A percentile compares a stretch with the other conserved stretches of the same genome.
Conservation (phyloP, 2,797 vertebrate species). For the Enteromius radiatus region DNA sequence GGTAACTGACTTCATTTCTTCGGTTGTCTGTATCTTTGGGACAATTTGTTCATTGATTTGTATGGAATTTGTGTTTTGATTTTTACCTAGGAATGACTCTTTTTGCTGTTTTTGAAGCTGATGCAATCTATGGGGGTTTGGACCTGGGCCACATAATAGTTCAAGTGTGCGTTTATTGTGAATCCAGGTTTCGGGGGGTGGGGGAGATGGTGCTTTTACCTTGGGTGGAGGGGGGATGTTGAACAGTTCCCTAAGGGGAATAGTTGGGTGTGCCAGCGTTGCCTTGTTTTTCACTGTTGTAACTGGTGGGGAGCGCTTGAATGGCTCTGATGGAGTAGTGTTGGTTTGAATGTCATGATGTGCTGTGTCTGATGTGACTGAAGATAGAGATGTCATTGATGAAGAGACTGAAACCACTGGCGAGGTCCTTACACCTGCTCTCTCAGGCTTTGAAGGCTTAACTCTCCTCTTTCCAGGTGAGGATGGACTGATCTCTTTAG, state of each 20-base stretch:
- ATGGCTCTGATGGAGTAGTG: constrained; percentile 53
- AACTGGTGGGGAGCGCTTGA: constrained; percentile 51
- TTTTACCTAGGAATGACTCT: constrained; percentile 48
- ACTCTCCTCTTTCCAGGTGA: constrained; percentile 81
- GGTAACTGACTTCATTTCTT: constrained; percentile 31
- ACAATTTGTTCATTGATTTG: constrained; percentile 32
- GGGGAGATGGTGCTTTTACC: constrained; percentile 88
- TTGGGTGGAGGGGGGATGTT: constrained; percentile 91
- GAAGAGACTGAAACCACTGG: constrained; percentile 84
- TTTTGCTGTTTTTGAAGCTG: constrained; percentile 60
- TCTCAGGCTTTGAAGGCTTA: constrained; percentile 86
- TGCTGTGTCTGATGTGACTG: constrained; percentile 79
- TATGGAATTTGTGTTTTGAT: constrained; percentile 56
- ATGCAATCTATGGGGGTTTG: constrained; percentile 56
- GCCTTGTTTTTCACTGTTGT: constrained; percentile 52
- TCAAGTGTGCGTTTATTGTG: constrained; percentile 76
- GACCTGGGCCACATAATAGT: constrained; percentile 73
- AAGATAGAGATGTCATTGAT: constrained; percentile 88
- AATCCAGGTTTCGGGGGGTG: constrained; percentile 84
- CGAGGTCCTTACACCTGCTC: constrained; percentile 80
- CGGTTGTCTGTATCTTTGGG: neutral
- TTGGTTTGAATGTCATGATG: constrained; percentile 68
- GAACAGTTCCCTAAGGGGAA: constrained; percentile 71
- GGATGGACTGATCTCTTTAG: constrained; percentile 79
- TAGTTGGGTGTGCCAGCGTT: constrained; percentile 42